These are phyloP conservation scores for Daboia siamensis DNA, from an alignment of 2,113 vertebrate species.

Conservation along the genomic window DNA sequence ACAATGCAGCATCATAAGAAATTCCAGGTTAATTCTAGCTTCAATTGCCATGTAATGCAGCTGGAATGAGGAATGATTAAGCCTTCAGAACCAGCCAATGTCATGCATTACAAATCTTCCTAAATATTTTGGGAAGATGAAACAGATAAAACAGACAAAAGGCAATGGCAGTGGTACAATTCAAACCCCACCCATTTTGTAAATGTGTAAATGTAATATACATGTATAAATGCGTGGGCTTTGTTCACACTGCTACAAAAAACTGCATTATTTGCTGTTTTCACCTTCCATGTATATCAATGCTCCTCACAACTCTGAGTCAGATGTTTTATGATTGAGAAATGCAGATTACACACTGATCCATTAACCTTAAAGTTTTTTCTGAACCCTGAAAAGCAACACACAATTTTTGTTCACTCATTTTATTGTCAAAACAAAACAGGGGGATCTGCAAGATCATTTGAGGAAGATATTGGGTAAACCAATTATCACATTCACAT, in stretches of 20 bases:
- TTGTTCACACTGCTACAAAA: neutral
- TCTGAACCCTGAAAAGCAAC: neutral
- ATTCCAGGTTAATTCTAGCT: neutral
- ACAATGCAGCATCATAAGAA: neutral
- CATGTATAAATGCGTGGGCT: neutral
- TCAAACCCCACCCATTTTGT: neutral
- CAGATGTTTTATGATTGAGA: neutral
- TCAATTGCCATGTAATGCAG: neutral
- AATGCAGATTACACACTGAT: neutral
- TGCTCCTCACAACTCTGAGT: neutral
- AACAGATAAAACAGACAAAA: neutral
- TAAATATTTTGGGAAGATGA: neutral
- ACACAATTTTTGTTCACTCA: neutral
- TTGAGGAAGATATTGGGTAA: neutral
- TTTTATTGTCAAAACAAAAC: neutral
- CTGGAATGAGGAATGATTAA: neutral
- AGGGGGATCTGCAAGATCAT: neutral
- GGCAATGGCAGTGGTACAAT: neutral
- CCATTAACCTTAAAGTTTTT: neutral
- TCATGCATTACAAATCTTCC: neutral
- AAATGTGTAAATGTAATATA: neutral
- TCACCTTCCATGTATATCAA: neutral
- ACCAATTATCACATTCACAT: neutral
- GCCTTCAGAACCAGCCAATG: neutral
- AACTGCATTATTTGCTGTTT: neutral